Evolutionary conservation across 1,140 invertebrate species (phyloP).

Genomic region (Drosophila watanabei): DNA sequence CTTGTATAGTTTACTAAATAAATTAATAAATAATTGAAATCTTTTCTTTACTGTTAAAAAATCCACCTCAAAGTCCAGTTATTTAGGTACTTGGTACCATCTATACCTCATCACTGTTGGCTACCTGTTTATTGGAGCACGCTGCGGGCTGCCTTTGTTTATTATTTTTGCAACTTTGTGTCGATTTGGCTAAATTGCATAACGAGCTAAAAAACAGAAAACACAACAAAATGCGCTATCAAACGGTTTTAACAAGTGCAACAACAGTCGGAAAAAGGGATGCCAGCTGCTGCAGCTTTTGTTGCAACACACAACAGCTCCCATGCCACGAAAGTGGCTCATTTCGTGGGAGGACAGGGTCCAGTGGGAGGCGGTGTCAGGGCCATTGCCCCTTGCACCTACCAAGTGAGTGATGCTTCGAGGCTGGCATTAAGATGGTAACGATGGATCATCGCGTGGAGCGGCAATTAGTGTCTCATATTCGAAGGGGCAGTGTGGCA

Average conservation of each 20-base stretch:
- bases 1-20: neutral
- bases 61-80: neutral
- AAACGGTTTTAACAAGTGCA: slow-evolving; percentile 34
- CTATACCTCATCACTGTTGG: slow-evolving; percentile 21
- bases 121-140: slow-evolving; percentile 42
- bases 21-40: neutral
- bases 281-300: slow-evolving; percentile 3
- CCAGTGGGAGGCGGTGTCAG: slow-evolving; percentile 6
- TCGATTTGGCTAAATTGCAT: slow-evolving; percentile 61
- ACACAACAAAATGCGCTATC: slow-evolving; percentile 31
- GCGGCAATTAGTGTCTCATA: slow-evolving; percentile 73
- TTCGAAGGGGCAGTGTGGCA: slow-evolving; percentile 39
- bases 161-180: slow-evolving; percentile 47
- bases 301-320: slow-evolving; percentile 23
- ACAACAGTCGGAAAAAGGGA: slow-evolving; percentile 2
- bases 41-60: neutral
- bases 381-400: slow-evolving; percentile 29
- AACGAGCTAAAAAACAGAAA: slow-evolving; percentile 41
- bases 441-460: slow-evolving; percentile 63
- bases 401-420: neutral
- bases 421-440: slow-evolving; percentile 7
- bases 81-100: neutral
- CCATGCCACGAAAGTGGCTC: slow-evolving; percentile 6
- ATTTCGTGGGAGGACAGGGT: neutral
- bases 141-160: slow-evolving; percentile 42